Evolutionary conservation across 2,113 vertebrate species (phyloP), one percentile per base, ranked within the genome.

Genomic region (Pterocles gutturalis): DNA sequence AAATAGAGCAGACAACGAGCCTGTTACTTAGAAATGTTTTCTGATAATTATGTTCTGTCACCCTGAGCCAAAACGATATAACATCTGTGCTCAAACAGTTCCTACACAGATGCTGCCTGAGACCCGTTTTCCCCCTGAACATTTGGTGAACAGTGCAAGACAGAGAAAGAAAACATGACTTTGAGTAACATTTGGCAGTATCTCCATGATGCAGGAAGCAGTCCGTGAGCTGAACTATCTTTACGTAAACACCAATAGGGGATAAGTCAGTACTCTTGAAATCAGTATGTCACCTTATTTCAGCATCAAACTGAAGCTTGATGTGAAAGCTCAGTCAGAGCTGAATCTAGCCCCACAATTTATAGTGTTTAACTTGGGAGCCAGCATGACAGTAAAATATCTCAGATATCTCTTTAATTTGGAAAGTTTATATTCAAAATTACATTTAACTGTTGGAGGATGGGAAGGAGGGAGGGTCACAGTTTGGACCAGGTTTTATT

Each of bases 281-380:
- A 91, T 89, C 3, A 0, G 61, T n/a, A 64, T 94, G 89, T 73
- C 87, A 91, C 89, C 73, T 85, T 91, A 95, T 97, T 96, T 96
- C 94, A 92, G 94, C 96, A 97, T 84, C 83, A 76, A 75, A 82
- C 80, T 69, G 57, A 84, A 91, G 77, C 48, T 77, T 61, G 65
- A 87, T 87, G 92, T 77, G 77, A 97, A 96, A 95, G 93, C 96
- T 97, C 97, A 85, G 69, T 65, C 57, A 80, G 72, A 87, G 87
- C 57, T 70, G 83, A 87, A 73, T 43, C 81, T 87, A 78, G 53
- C 89, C 57, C 58, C 41, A 29, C 3, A 6, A 80, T 93, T 97
- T 94, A 94, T 73, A 43, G 17, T 91, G 93, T 96, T 97, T 84
- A 66, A 84, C 66, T 85, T 34, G 58, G 84, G 78, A 96, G 94